A percentile compares a stretch with the other conserved stretches of the same genome.
phyloP scores from a whole-genome alignment of 2,888 invertebrate genomes.

The Acanthosepion esculentum region DNA sequence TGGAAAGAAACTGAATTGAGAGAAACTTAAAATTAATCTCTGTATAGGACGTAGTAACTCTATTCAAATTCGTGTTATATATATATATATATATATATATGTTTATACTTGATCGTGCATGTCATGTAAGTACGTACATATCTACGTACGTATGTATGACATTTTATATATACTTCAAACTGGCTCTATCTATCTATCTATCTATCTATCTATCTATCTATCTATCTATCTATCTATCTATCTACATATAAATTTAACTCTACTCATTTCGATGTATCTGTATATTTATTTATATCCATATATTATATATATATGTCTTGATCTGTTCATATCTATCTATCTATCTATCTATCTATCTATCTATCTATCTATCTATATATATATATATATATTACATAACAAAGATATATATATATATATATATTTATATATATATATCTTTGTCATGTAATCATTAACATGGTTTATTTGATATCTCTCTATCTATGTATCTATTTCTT shows the following conservation, averaged over 20 bases:
- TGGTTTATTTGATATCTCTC: too few species aligned
- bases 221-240: not conserved
- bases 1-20: not conserved
- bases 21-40: not conserved
- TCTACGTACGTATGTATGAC: not conserved
- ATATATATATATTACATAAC: not conserved
- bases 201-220: not conserved
- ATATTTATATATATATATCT: not conserved
- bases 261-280: not conserved
- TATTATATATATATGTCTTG: too few species aligned
- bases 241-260: not conserved
- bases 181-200: not conserved
- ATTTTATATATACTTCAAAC: not conserved
- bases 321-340: not conserved
- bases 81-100: not conserved
- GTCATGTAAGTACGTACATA: not conserved
- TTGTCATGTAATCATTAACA: not conserved
- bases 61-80: not conserved
- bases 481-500: too few species aligned
- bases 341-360: not conserved
- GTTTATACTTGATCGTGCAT: not conserved
- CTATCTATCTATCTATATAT: not conserved
- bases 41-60: not conserved
- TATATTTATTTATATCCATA: not conserved
- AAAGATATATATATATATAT: constrained; percentile 2